Evolutionary conservation across 2,113 vertebrate genomes (phyloP).

Genomic region (Platichthys stellatus): DNA sequence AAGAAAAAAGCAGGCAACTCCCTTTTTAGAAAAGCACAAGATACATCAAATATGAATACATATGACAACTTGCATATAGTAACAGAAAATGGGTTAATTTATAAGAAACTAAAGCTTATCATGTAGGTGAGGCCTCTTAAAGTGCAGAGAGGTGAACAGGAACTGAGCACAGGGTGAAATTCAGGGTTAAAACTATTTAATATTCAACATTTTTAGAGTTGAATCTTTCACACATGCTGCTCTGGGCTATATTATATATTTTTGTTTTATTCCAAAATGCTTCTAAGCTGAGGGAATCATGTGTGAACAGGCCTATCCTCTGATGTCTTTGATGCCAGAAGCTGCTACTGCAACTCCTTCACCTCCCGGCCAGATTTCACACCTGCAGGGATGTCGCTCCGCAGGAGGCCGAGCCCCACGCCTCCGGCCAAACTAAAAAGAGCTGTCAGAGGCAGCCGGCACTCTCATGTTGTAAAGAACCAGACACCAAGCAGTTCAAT

Average conservation of each 20-base stretch:
- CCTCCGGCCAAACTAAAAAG: constrained; percentile 6
- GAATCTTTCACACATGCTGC: background rate
- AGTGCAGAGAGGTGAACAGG: background rate
- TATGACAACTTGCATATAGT: no score
- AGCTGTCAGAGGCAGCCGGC: background rate
- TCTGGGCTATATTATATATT: background rate
- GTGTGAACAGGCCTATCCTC: background rate
- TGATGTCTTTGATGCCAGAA: constrained; percentile 40
- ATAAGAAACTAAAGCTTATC: background rate
- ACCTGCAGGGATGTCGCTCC: constrained; percentile 34
- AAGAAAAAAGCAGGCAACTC: no score
- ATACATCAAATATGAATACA: no score
- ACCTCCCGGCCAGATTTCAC: constrained; percentile 39
- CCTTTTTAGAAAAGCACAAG: no score
- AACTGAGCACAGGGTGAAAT: background rate
- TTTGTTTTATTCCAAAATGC: background rate
- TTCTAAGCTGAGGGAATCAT: background rate
- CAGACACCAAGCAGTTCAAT: background rate
- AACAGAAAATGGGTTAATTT: no score
- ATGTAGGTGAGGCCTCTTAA: background rate
- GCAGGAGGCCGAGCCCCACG: constrained; percentile 33
- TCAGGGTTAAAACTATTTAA: background rate
- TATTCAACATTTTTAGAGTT: background rate
- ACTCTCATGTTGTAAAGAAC: background rate
- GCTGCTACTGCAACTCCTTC: constrained; percentile 5